Evolutionary conservation across 2,888 invertebrate species (phyloP).

Genomic region (Watsonalla binaria): DNA sequence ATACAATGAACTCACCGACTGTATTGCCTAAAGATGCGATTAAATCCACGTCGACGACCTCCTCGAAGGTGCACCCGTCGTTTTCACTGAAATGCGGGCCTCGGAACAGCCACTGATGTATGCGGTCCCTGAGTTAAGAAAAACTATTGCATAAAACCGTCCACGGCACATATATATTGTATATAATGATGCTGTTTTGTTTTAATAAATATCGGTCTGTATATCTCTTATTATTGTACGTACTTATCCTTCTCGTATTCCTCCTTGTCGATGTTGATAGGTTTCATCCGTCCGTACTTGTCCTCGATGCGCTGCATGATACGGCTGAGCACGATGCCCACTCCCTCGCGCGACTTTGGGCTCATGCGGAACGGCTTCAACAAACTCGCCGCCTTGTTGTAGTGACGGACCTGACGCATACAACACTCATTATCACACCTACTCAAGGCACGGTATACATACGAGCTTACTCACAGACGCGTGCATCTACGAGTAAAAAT

Average conservation of each 20-base stretch:
- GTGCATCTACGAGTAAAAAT: too few relatives aligned
- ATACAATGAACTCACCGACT: constrained; percentile 22
- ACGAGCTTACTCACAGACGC: too few relatives aligned
- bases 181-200: background rate
- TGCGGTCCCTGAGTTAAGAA: constrained; percentile 55
- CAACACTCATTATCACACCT: background rate
- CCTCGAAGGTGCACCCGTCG: constrained; percentile 75
- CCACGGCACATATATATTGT: background rate
- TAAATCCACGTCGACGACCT: constrained; percentile 58
- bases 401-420: constrained; percentile 73
- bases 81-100: constrained; percentile 83
- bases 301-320: constrained; percentile 85
- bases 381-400: constrained; percentile 78
- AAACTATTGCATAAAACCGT: background rate
- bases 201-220: too few relatives aligned
- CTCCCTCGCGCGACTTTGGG: constrained; percentile 78
- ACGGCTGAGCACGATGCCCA: constrained; percentile 57
- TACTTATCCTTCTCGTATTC: constrained; percentile 83
- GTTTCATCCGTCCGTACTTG: constrained; percentile 83
- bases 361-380: constrained; percentile 81
- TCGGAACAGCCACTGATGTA: constrained; percentile 82
- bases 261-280: constrained; percentile 82
- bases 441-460: too few relatives aligned
- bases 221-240: constrained; percentile 8
- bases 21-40: constrained; percentile 56